Evolutionary conservation across 1,140 invertebrate genomes (phyloP).

Genomic region (Aphelinus atriplicis): DNA sequence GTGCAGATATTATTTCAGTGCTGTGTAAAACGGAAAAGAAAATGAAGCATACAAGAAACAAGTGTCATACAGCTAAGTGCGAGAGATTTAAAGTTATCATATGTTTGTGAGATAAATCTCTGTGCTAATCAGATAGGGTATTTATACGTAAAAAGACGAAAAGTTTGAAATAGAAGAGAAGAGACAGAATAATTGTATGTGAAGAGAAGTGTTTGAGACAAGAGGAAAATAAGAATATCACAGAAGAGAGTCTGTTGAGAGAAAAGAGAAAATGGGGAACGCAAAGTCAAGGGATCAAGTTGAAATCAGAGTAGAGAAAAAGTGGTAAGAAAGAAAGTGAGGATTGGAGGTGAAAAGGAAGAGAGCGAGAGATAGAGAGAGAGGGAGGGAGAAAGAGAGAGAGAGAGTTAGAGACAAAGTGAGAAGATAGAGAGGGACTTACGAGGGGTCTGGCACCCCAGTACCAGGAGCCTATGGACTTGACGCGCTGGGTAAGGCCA

Average conservation of each 20-base stretch:
- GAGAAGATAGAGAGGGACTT: constrained; percentile 71
- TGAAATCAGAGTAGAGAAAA: constrained; percentile 31
- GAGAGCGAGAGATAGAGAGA: constrained; percentile 9
- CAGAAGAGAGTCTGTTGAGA: background rate
- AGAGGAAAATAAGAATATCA: too few species aligned
- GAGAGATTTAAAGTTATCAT: background rate
- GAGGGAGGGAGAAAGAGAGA: constrained; percentile 13
- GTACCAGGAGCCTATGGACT: constrained; percentile 85
- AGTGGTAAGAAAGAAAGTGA: constrained; percentile 13
- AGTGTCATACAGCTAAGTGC: constrained; percentile 34
- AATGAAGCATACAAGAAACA: constrained; percentile 32
- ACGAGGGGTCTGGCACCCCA: constrained; percentile 90
- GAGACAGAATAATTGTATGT: background rate
- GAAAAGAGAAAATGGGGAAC: background rate
- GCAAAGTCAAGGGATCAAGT: background rate
- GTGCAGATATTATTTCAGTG: too few species aligned
- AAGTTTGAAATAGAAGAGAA: background rate
- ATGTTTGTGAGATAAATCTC: too few species aligned
- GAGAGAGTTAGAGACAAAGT: constrained; percentile 40
- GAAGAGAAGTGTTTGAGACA: too few species aligned
- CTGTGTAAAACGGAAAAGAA: background rate
- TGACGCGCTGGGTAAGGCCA: constrained; percentile 92
- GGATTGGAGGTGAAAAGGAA: constrained; percentile 31
- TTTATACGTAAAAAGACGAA: too few species aligned
- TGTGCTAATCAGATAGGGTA: too few species aligned